Base-by-base conservation (phyloP, 1,140 invertebrate genomes). In the Bombus sibiricus region DNA sequence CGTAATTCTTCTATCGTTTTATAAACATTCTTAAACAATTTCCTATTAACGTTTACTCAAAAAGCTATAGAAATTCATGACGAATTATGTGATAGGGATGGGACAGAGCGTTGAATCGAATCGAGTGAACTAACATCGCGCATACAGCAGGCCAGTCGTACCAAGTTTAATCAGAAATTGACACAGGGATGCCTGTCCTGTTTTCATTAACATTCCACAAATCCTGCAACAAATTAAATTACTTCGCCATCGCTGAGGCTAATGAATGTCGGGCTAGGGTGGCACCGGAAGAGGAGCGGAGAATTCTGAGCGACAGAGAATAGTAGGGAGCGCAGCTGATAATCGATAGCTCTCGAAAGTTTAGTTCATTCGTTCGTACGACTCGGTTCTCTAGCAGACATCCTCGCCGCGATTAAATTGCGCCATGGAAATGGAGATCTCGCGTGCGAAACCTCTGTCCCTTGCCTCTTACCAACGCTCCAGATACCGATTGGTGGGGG, bases 141-240 rank as follows among this genome's bases (percentile, higher is more conserved):
- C 39, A 47, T 66, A 39, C 68, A 57, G 13, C 87, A 32, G 73
- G n/a, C 80, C 41, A 75, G 41, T 43, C 57, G 72, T 39, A 64
- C 59, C 74, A 90, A 89, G 59, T 90, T 93, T 92, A 93, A 93
- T 93, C 91, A 89, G 92, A 93, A 93, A 93, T 93, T 91, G 91
- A 90, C 92, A 90, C 89, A 92, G 89, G 89, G 87, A 89, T 92
- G 89, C 83, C 90, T 89, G 88, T 90, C 81, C 91, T 90, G 92
- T 93, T 95, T 95, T 94, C 93, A 94, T 95, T 94, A 95, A 94
- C 93, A 95, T 95, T 94, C 94, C 94, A 91, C 93, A 93, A 94
- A 94, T 94, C 93, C 92, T 93, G 92, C 90, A 92, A 94, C 93
- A 93, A 95, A 95, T 95, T 94, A 93, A 94, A 95, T 95, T 95